Evolutionary conservation across 2,888 invertebrate species (phyloP), one percentile per base, ranked within the genome.

Genomic region (Ditylenchus weischeri): DNA sequence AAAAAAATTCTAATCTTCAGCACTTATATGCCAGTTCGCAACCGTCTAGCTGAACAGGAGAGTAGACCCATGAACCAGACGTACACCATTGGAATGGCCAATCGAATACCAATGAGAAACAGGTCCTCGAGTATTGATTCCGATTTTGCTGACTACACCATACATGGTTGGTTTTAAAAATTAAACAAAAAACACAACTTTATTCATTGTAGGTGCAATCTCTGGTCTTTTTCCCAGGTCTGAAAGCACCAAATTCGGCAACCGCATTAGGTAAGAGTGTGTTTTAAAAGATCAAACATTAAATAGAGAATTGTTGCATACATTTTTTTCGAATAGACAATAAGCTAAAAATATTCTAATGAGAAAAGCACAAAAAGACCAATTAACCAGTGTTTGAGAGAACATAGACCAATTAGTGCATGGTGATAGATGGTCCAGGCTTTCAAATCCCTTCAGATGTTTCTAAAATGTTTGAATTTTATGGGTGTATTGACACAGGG

Each of bases 21-120:
- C 51, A 43, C 13, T 8, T 75, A 72, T 38, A 57, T 68, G 7
- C 71, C 72, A 3, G 74, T 74, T 15, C 74, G 66, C 5, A 72
- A 72, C 57, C 65, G 66, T 23, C 61, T 72, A 29, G 74, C 70
- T 21, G 72, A 72, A 29, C 72, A 72, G 49, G 66, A 72, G 6
- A 59, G 61, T 18, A 69, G 50, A 38, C 71, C 72, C 10, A 51
- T 75, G 66, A 72, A 72, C 57, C 70, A 71, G 50, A 75, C 72
- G 0, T 72, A 71, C 60, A 68, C 74, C 36, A 72, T 72, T 21
- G 71, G 74, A 21, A 64, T 65, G 35, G n/a, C 19, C n/a, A 67
- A 57, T 23, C 21, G 23, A 19, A 47, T 35, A n/a, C 35, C 48
- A 38, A 23, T 15, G 36, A 57, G 71, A 19, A 50, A 75, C 60